Percentiles rank a stretch among this genome's conserved stretches.
Conservation (phyloP, 2,888 invertebrate genomes). For the Odontocerum albicorne region DNA sequence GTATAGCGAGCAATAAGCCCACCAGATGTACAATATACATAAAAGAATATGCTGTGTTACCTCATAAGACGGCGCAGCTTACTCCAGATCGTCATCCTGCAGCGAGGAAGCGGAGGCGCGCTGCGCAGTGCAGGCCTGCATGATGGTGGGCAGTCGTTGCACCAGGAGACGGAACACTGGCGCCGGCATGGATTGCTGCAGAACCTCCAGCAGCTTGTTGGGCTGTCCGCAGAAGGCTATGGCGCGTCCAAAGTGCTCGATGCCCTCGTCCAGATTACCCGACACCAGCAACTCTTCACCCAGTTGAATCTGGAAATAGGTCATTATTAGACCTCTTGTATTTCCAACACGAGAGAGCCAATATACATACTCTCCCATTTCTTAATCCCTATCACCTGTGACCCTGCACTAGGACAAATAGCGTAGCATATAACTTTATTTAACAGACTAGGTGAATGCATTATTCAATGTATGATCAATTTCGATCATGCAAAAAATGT, state of each 20-base stretch:
- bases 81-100: conserved; percentile 56
- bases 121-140: conserved; percentile 40
- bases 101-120: conserved; percentile 42
- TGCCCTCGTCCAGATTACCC: conserved; percentile 88
- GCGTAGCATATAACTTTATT: too few relatives aligned
- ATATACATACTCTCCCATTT: too few relatives aligned
- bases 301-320: conserved; percentile 75
- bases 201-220: conserved; percentile 76
- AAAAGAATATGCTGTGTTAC: conserved; percentile 1
- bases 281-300: conserved; percentile 88
- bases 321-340: too few relatives aligned
- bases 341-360: too few relatives aligned
- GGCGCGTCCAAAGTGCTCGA: conserved; percentile 95
- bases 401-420: too few relatives aligned
- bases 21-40: too few relatives aligned
- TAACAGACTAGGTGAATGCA: too few relatives aligned
- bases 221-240: conserved; percentile 98
- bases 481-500: too few relatives aligned
- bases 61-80: conserved; percentile 38
- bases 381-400: too few relatives aligned
- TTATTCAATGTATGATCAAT: too few relatives aligned
- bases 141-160: conserved; percentile 74
- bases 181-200: conserved; percentile 95
- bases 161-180: conserved; percentile 90
- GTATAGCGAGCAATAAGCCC: too few relatives aligned